phyloP scores from a whole-genome alignment of 2,888 invertebrate species.

The Pyralis farinalis region DNA sequence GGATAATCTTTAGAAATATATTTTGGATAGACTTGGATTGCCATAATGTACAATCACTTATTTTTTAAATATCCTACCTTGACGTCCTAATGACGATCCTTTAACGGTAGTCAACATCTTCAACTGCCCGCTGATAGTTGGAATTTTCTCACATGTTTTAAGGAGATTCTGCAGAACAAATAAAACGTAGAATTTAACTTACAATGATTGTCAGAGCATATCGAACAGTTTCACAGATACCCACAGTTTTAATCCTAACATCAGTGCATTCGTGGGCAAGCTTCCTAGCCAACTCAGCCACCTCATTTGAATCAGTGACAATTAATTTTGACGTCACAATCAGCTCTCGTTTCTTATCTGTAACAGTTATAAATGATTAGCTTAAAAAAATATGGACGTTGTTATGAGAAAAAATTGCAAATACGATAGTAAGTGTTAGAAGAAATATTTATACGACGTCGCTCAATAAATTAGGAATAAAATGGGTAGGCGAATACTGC shows the following conservation, averaged over 20 bases:
- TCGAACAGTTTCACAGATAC: too few relatives aligned
- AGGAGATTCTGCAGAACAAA: slow-evolving; percentile 87
- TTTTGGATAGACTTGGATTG: too few relatives aligned
- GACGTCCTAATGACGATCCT: slow-evolving; percentile 93
- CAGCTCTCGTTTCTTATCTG: slow-evolving; percentile 94
- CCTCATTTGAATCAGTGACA: slow-evolving; percentile 97
- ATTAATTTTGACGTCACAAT: slow-evolving; percentile 98
- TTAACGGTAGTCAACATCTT: slow-evolving; percentile 99
- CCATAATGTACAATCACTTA: too few relatives aligned
- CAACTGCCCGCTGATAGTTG: slow-evolving; percentile 98
- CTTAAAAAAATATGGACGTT: too few relatives aligned
- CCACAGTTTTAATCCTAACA: slow-evolving; percentile 95
- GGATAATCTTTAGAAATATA: too few relatives aligned
- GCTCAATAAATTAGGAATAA: too few relatives aligned
- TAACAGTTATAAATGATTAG: background rate
- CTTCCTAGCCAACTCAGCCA: slow-evolving; percentile 96
- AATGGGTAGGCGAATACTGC: too few relatives aligned
- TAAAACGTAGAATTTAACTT: too few relatives aligned
- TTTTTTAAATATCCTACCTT: slow-evolving; percentile 85
- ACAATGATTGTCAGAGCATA: too few relatives aligned
- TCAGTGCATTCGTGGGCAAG: slow-evolving; percentile 98
- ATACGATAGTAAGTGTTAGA: too few relatives aligned
- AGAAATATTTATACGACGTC: too few relatives aligned
- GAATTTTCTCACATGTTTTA: slow-evolving; percentile 99
- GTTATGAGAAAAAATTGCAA: too few relatives aligned